phyloP scores from a whole-genome alignment of 2,888 invertebrate species.

The Microctonus brassicae region DNA sequence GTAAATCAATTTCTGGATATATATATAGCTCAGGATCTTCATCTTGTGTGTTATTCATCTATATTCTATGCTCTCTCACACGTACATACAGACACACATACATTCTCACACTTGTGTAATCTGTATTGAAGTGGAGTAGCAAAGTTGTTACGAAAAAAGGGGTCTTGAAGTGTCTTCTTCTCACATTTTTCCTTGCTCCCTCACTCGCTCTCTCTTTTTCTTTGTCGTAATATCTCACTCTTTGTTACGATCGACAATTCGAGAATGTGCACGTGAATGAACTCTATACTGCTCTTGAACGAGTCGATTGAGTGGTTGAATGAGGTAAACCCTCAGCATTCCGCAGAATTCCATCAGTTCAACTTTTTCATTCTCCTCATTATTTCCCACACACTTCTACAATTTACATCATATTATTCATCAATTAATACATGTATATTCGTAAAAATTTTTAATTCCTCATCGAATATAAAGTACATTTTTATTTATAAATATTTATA shows the following conservation, averaged over 20 bases:
- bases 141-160: background rate
- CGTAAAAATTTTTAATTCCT: no score
- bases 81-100: background rate
- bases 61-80: no score
- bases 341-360: slow-evolving; percentile 9
- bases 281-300: slow-evolving; percentile 15
- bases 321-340: slow-evolving; percentile 23
- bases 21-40: background rate
- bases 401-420: no score
- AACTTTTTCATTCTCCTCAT: background rate
- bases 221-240: background rate
- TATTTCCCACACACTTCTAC: background rate
- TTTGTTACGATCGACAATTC: slow-evolving; percentile 34
- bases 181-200: background rate
- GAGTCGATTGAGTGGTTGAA: slow-evolving; percentile 32
- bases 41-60: background rate
- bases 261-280: slow-evolving; percentile 27
- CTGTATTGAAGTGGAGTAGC: background rate
- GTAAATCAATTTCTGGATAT: background rate
- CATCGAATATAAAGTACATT: no score
- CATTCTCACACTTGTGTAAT: background rate
- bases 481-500: no score
- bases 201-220: background rate
- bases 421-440: no score
- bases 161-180: background rate